These are phyloP conservation scores for Diachasma alloeum DNA, from an alignment of 1,140 invertebrate species.

Conservation along the genomic window DNA sequence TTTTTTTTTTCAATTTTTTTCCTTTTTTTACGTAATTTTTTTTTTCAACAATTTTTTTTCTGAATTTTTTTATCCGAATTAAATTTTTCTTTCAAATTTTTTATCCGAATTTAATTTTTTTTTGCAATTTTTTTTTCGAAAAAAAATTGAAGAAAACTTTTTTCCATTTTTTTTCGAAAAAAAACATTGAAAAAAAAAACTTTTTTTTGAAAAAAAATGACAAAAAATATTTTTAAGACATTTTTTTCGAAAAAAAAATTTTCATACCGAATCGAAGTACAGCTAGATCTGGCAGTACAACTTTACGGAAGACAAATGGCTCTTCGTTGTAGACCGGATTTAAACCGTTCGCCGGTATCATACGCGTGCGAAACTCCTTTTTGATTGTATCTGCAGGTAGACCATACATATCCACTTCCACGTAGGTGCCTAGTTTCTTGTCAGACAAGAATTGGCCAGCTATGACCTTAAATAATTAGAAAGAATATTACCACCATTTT, in stretches of 20 bases:
- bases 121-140: too few relatives aligned
- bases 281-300: constrained; percentile 96
- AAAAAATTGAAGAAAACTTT: not conserved
- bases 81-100: too few relatives aligned
- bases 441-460: constrained; percentile 61
- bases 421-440: constrained; percentile 72
- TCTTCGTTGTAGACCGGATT: constrained; percentile 88
- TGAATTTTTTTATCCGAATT: too few relatives aligned
- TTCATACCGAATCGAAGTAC: constrained; percentile 88
- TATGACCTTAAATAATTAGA: too few relatives aligned
- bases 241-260: constrained; percentile 6
- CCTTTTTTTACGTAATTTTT: too few relatives aligned
- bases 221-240: too few relatives aligned
- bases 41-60: too few relatives aligned
- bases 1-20: too few relatives aligned
- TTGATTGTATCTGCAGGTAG: constrained; percentile 84
- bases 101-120: too few relatives aligned
- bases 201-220: too few relatives aligned
- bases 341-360: constrained; percentile 82
- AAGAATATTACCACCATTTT: not conserved
- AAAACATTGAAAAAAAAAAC: too few relatives aligned
- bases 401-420: constrained; percentile 88
- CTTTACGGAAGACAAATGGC: constrained; percentile 85
- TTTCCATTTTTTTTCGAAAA: too few relatives aligned
- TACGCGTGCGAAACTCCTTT: constrained; percentile 82